Conservation (phyloP, 2,797 vertebrate genomes). For the Xenopus petersii region DNA sequence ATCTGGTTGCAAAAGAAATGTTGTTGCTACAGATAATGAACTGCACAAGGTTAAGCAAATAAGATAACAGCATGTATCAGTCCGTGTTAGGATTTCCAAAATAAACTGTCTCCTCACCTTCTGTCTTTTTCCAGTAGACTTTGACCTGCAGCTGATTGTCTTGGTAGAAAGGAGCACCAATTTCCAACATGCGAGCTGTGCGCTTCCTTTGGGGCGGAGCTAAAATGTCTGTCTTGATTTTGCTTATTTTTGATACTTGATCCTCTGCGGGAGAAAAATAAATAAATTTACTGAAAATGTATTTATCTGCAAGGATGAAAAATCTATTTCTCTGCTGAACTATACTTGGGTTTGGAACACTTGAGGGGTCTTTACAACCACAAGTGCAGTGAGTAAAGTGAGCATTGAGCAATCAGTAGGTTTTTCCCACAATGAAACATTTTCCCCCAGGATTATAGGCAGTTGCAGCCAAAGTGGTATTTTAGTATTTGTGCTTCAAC, state of each 20-base stretch:
- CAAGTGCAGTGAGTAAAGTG: no score
- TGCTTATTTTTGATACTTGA: slow-evolving; percentile 54
- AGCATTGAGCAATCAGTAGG: no score
- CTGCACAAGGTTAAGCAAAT: background rate
- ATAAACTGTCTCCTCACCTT: slow-evolving; percentile 66
- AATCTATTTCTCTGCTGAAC: no score
- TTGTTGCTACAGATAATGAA: background rate
- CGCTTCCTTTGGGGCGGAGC: slow-evolving; percentile 71
- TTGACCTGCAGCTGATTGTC: slow-evolving; percentile 88
- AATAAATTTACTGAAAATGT: no score
- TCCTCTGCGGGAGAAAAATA: slow-evolving; percentile 58
- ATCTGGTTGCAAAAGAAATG: background rate
- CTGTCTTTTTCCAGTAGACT: slow-evolving; percentile 90
- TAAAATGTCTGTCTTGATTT: slow-evolving; percentile 51
- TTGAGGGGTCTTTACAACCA: no score
- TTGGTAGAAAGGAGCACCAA: slow-evolving; percentile 88
- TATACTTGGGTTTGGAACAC: no score
- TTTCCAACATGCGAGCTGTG: slow-evolving; percentile 74
- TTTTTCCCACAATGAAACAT: no score
- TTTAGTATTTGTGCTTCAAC: no score
- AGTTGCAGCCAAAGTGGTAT: no score
- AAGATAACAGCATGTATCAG: background rate
- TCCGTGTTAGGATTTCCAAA: background rate
- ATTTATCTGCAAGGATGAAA: no score
- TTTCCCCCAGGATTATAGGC: no score